Base-by-base conservation (phyloP, 92 coral and sea anemone genomes). In the Ricordea florida region DNA sequence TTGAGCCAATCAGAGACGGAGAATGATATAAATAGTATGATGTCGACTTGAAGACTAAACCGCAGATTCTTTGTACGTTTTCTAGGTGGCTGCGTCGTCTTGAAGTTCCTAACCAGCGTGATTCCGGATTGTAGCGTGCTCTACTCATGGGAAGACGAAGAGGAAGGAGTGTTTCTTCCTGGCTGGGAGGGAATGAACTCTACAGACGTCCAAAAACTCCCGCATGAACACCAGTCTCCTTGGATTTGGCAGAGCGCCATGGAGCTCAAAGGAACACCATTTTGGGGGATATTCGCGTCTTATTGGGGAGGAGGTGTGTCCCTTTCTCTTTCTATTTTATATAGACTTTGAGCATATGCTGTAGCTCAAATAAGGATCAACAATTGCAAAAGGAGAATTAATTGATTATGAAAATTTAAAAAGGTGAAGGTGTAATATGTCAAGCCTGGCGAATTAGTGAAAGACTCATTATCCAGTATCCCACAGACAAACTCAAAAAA, bases 271-370 rank as follows among this genome's bases (percentile, higher is more conserved):
- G 97, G 97, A 28, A 85, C 97, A 18, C 97, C 94, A 7, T 92
- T 81, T 49, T 92, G 97, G 97, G 97, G 97, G 34, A 21, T 15
- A 29, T 92, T 92, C 40, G 63, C 74, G 6, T 76, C 94, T 36
- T 92, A 92, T 77, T 92, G 94, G 97, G 94, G 92, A 48, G 97
- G 97, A 32, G 97, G 97, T 92, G 32, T 55, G 89, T 71, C 5
- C n/a, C n/a, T n/a, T n/a, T n/a, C n/a, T n/a, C n/a, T n/a, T n/a
- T n/a, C n/a, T n/a, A n/a, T n/a, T n/a, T n/a, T n/a, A n/a, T n/a
- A n/a, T n/a, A n/a, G n/a, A n/a, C n/a, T n/a, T n/a, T n/a, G n/a
- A n/a, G n/a, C n/a, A n/a, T n/a, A n/a, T n/a, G n/a, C n/a, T n/a
- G n/a, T n/a, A n/a, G n/a, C n/a, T n/a, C n/a, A n/a, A n/a, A n/a